Evolutionary conservation across 1,140 invertebrate genomes (phyloP), one percentile per base, ranked within the genome.

Genomic region (Microplitis demolitor): DNA sequence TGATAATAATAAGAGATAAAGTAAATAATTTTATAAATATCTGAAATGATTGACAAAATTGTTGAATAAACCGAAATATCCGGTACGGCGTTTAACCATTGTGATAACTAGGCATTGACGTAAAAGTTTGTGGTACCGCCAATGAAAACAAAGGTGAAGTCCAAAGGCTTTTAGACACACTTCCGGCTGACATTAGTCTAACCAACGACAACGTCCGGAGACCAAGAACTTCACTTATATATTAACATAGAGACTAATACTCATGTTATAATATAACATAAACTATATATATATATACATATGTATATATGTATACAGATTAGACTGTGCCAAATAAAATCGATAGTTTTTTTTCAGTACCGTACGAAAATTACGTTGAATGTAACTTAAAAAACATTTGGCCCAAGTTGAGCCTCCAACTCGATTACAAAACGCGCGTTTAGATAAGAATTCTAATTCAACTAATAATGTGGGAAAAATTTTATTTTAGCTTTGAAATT

Each of bases 71-170:
- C 62, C 14, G 37, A 33, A 16, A 51, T 33, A 51, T 45, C 53
- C 53, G 53, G 53, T 54, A 16, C 16, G 24, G 3, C 31, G 63
- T 66, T 45, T 13, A 14, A 13, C 61, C 13, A 45, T 72, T 60
- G 34, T 56, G 34, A 33, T 24, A 11, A 51, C 50, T 5, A 62
- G 34, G 24, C 45, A 61, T 70, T 61, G 53, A 66, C 79, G 67
- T 61, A 34, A 51, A 63, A 71, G 50, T 71, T 50, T 51, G 60
- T 61, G 35, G 31, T 45, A 77, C 74, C 66, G 79, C 79, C 79
- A 80, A 79, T 77, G 74, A 80, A 80, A 80, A 76, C 77, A 79
- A 66, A 66, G 68, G 72, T 58, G 54, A 66, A 66, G 70, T 64
- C 54, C 62, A 45, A 69, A 45, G 50, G 61, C 70, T 66, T 72